Evolutionary conservation across 2,888 invertebrate genomes (phyloP).

Genomic region (Cephus spinipes): DNA sequence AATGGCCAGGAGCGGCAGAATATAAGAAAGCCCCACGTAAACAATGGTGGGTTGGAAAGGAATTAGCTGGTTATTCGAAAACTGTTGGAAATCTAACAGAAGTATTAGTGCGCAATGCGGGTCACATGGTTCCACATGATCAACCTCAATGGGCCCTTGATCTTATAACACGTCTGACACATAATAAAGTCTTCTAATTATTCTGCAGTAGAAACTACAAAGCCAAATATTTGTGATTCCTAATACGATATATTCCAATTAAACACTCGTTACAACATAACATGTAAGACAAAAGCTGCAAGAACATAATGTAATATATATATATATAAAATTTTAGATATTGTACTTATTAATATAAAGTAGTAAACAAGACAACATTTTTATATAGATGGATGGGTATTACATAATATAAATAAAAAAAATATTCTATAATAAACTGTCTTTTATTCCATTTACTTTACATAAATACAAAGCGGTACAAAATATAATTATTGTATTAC

Average conservation of each 20-base stretch:
- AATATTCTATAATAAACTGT: background rate
- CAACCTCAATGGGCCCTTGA: slow-evolving; percentile 68
- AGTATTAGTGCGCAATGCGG: slow-evolving; percentile 66
- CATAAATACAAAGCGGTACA: background rate
- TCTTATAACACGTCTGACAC: slow-evolving; percentile 63
- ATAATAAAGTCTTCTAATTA: slow-evolving; percentile 40
- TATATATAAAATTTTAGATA: background rate
- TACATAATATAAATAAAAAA: background rate
- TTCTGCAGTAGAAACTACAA: background rate
- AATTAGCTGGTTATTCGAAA: slow-evolving; percentile 66
- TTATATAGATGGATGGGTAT: background rate
- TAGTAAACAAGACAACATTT: background rate
- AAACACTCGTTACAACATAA: background rate
- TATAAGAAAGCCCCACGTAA: slow-evolving; percentile 63
- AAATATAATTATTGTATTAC: background rate
- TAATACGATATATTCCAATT: background rate
- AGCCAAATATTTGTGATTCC: background rate
- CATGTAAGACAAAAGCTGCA: background rate
- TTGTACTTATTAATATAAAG: background rate
- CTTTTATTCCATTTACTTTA: background rate
- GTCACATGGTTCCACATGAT: slow-evolving; percentile 69
- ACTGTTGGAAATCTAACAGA: slow-evolving; percentile 62
- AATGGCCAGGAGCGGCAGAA: slow-evolving; percentile 65
- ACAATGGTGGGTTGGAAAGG: slow-evolving; percentile 64
- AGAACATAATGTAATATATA: background rate